Conservation (phyloP, 2,113 vertebrate species). For the Morone saxatilis region DNA sequence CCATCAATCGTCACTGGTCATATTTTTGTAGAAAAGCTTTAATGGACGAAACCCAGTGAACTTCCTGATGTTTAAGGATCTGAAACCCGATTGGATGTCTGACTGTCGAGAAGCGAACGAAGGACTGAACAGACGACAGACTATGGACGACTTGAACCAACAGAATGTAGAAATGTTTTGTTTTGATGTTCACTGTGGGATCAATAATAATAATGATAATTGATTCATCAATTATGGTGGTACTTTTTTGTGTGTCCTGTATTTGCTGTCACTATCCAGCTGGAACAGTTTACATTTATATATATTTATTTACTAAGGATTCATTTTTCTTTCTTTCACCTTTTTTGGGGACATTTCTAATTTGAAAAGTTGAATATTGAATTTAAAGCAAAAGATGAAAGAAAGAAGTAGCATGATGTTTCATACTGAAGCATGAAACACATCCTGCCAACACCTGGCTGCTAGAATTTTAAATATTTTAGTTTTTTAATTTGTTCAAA, state of each 20-base stretch:
- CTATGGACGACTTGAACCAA: conserved; percentile 16
- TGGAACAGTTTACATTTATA: background rate
- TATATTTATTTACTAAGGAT: background rate
- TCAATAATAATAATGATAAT: conserved; percentile 55
- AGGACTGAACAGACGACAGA: background rate
- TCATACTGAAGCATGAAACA: background rate
- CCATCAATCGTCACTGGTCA: conserved; percentile 31
- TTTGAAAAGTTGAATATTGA: background rate
- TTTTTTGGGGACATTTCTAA: too few relatives aligned
- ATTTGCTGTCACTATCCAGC: background rate
- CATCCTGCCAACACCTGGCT: background rate
- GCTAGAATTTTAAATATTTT: background rate
- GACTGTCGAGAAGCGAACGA: conserved; percentile 10
- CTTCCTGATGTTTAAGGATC: conserved; percentile 41
- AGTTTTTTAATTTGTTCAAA: too few relatives aligned
- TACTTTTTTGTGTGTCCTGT: background rate
- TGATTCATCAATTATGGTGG: conserved; percentile 18
- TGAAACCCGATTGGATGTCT: conserved; percentile 25
- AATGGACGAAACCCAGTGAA: conserved; percentile 42
- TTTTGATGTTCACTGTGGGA: conserved; percentile 57
- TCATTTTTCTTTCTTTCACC: background rate
- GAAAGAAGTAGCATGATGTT: background rate
- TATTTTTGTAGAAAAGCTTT: conserved; percentile 81
- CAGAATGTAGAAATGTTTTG: conserved; percentile 59
- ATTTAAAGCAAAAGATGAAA: background rate